Conservation (phyloP, 2,113 vertebrate genomes). For the Cebidichthys violaceus region DNA sequence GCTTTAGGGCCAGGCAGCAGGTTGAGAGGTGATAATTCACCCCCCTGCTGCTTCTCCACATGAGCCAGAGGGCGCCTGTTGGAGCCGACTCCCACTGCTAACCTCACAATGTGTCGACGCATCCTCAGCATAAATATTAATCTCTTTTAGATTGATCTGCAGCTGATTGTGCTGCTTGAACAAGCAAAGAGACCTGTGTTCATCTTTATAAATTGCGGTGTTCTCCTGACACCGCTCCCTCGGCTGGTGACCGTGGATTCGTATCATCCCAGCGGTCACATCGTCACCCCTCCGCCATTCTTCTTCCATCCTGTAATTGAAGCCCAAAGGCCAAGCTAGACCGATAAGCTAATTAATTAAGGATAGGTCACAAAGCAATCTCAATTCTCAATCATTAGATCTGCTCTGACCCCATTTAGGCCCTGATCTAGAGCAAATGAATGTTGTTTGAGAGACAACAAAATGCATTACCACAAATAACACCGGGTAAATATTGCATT, state of each 20-base stretch:
- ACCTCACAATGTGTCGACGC: slow-evolving; percentile 46
- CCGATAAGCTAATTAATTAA: slow-evolving; percentile 71
- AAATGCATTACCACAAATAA: slow-evolving; percentile 39
- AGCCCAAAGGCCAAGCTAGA: slow-evolving; percentile 62
- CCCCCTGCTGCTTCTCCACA: slow-evolving; percentile 34
- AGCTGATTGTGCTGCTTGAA: slow-evolving; percentile 31
- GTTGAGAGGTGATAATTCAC: slow-evolving; percentile 60
- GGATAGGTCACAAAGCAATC: slow-evolving; percentile 57
- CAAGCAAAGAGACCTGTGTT: slow-evolving; percentile 17
- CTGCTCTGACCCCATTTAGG: slow-evolving; percentile 49
- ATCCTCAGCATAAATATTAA: slow-evolving; percentile 46
- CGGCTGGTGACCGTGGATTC: slow-evolving; percentile 2
- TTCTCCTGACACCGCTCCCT: slow-evolving; percentile 1
- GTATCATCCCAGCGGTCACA: slow-evolving; percentile 16
- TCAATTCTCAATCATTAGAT: slow-evolving; percentile 56
- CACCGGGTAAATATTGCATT: slow-evolving; percentile 1
- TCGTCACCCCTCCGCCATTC: neutral
- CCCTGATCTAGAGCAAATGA: slow-evolving; percentile 41
- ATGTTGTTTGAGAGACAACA: slow-evolving; percentile 43
- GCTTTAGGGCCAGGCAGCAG: slow-evolving; percentile 36
- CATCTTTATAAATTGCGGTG: neutral
- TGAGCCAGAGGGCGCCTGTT: slow-evolving; percentile 39
- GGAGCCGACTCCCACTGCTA: slow-evolving; percentile 5
- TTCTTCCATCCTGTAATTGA: slow-evolving; percentile 46
- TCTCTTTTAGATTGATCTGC: slow-evolving; percentile 28